These are phyloP conservation scores for Ecliptopera silaceata DNA, from an alignment of 2,888 invertebrate genomes.

Conservation along the genomic window DNA sequence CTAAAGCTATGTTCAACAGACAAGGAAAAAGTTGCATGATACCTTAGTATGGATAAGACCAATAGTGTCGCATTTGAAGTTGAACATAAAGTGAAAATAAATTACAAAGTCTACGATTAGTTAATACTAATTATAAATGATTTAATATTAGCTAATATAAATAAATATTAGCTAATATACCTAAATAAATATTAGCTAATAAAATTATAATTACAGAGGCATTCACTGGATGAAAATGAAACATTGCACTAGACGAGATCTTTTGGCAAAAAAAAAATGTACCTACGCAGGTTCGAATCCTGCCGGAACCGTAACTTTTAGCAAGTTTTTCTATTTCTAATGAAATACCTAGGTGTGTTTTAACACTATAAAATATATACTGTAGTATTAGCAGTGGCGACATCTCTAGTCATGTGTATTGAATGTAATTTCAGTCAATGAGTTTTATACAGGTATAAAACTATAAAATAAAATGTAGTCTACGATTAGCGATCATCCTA, in stretches of 20 bases:
- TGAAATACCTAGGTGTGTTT: conserved; percentile 2
- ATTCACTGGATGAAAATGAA: conserved; percentile 7
- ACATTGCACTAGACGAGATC: conserved; percentile 16
- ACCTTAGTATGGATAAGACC: conserved; percentile 15
- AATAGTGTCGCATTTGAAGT: conserved; percentile 15
- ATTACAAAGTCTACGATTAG: conserved; percentile 8
- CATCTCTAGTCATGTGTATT: not conserved
- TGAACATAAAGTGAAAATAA: conserved; percentile 12
- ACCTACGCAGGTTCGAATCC: conserved; percentile 1
- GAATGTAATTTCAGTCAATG: conserved; percentile 1
- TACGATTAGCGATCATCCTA: conserved; percentile 1
- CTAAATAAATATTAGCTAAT: conserved; percentile 5
- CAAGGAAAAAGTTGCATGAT: conserved; percentile 6
- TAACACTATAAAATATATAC: conserved; percentile 3
- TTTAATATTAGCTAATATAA: conserved; percentile 5
- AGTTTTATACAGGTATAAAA: conserved; percentile 3
- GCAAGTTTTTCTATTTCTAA: conserved; percentile 3
- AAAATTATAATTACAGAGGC: not conserved
- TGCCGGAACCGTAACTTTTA: conserved; percentile 2
- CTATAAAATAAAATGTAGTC: conserved; percentile 2
- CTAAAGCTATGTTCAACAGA: conserved; percentile 10
- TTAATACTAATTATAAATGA: conserved; percentile 5
- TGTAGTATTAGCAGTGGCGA: not conserved
- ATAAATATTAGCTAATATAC: conserved; percentile 1
- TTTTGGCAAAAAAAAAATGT: conserved; percentile 12